These are phyloP conservation scores for Lasioglossum morio DNA, from an alignment of 2,888 invertebrate genomes.

Conservation along the genomic window DNA sequence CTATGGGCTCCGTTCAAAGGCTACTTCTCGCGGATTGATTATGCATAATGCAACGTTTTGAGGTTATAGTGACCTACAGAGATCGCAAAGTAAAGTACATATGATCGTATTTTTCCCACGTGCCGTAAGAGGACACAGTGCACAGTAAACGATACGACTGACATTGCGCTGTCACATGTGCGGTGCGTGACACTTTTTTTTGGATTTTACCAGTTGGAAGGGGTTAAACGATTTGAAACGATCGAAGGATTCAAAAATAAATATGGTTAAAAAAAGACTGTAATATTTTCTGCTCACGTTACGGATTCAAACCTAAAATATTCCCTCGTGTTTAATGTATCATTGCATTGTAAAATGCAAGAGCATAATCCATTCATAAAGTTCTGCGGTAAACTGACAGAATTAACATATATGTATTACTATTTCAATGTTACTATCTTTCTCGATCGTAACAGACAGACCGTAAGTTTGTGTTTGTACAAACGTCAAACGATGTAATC, in stretches of 20 bases:
- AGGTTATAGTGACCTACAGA: conserved; percentile 68
- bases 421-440: too few relatives aligned
- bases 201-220: not conserved
- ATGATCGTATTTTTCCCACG: conserved; percentile 60
- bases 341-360: not conserved
- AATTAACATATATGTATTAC: too few relatives aligned
- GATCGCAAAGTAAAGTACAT: conserved; percentile 48
- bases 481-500: too few relatives aligned
- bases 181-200: not conserved
- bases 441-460: too few relatives aligned
- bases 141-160: conserved; percentile 23
- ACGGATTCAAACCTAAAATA: not conserved
- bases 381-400: too few relatives aligned
- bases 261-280: not conserved
- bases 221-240: not conserved
- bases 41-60: conserved; percentile 64
- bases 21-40: conserved; percentile 57
- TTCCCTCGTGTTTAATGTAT: not conserved
- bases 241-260: not conserved
- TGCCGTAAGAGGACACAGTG: conserved; percentile 71
- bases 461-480: too few relatives aligned
- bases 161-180: conserved; percentile 25
- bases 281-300: not conserved
- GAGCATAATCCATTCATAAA: not conserved
- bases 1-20: conserved; percentile 59